Evolutionary conservation across 2,113 vertebrate genomes (phyloP), one percentile per base, ranked within the genome.

Genomic region (Oryzias curvinotus): DNA sequence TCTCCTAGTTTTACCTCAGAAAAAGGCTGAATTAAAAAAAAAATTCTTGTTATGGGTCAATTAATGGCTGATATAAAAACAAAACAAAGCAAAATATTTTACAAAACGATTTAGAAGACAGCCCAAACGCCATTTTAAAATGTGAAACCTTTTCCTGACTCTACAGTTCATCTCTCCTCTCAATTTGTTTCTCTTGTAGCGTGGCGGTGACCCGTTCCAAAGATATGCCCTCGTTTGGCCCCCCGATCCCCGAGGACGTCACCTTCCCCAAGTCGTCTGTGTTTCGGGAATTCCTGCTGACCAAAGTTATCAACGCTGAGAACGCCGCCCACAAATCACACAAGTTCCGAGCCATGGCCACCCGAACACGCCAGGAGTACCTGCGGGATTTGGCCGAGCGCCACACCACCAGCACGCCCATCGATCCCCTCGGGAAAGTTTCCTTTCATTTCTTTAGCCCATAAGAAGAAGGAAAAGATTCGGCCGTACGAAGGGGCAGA

Each of bases 301-400:
- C 97, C 74, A 99, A 99, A 90, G 93, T 99, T 71, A 97, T 99
- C 82, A 99, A 99, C 7, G 97, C 95, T 1, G 97, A 99, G 87
- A 98, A 97, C 16, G 97, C 97, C 17, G 97, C 97, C 77, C 97
- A 99, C 88, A 99, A 99, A 82, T 99, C 97, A 0, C 95, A 98
- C 36, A 99, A 99, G 88, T 99, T 99, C 69, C 92, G 95, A 0
- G 96, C 97, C 4, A 99, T 99, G 97, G 97, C 97, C 23, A 98
- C 95, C 6, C 93, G 96, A 75, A 99, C 97, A 0, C 94, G 97
- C 26, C 97, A 99, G 82, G 97, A 99, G 81, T 99, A 99, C 83
- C 91, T 99, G 81, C 95, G 97, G 52, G 97, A 99, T 78, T 89
- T 99, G 67, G 97, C 96, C 21, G 97, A 99, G 83, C 96, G 97